Evolutionary conservation across 53 echinoderm and acorn worm genomes (phyloP).

Genomic region (Apostichopus leukothele): DNA sequence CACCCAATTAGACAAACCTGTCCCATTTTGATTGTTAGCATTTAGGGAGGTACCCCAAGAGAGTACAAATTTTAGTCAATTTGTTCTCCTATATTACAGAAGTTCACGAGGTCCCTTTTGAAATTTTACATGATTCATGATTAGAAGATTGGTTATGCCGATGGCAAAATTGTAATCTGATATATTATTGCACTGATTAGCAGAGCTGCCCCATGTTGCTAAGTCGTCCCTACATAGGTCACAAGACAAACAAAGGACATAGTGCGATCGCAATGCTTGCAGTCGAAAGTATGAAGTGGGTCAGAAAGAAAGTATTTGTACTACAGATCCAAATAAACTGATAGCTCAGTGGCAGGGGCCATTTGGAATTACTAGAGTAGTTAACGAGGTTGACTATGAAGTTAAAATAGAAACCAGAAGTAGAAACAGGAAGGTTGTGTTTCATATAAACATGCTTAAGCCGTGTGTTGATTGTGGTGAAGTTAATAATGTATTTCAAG

Average conservation of each 20-base stretch:
- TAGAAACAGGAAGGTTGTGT: conserved; percentile 32
- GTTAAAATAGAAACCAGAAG: conserved; percentile 22
- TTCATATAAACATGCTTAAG: conserved; percentile 59
- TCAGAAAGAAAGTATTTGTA: conserved; percentile 34
- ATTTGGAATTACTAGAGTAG: not conserved
- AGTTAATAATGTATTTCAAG: no score
- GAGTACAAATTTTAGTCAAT: conserved; percentile 38
- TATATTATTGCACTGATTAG: conserved; percentile 19
- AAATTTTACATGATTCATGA: conserved; percentile 16
- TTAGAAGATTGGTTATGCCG: not conserved
- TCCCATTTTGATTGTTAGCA: conserved; percentile 37
- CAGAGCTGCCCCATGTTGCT: not conserved
- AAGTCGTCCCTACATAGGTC: not conserved
- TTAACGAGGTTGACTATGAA: conserved; percentile 38
- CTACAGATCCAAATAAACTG: conserved; percentile 40
- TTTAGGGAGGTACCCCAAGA: conserved; percentile 46
- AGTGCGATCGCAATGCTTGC: not conserved
- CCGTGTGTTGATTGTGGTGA: not conserved
- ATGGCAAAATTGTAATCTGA: conserved; percentile 11
- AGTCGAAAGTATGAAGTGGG: not conserved
- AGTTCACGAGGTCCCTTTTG: conserved; percentile 2
- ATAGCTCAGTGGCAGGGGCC: conserved; percentile 41
- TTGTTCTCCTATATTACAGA: conserved; percentile 30
- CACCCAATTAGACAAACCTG: conserved; percentile 17
- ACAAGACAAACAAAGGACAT: not conserved